Evolutionary conservation across 1,140 invertebrate species (phyloP), one percentile per base, ranked within the genome.

Genomic region (Drosophila albomicans): DNA sequence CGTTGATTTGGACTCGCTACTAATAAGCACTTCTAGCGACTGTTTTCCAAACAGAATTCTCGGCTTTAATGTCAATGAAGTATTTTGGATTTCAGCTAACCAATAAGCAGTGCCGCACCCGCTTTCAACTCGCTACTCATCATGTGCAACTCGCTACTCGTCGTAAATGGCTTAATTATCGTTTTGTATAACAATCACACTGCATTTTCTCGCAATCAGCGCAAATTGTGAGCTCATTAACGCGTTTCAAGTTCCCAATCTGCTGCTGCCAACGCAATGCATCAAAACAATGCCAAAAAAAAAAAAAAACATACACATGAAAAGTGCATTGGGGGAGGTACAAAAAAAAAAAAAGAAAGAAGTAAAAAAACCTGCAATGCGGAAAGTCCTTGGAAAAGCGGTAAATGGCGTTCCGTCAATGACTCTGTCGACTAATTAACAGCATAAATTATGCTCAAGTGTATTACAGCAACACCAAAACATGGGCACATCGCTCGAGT

Each of bases 401-500:
- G 70, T 82, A 76, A 87, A 87, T 82, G 79, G 68, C 75, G 41
- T 38, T 15, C 43, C 51, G 59, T 62, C 57, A 75, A 63, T 54
- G 61, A 41, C 49, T 63, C 54, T 56, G 56, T 54, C 67, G 73
- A 88, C 85, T 88, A 88, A 88, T 88, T 88, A 88, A 88, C 84
- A 88, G 85, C 84, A 81, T 88, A 88, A 84, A 88, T 88, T 88
- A 88, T 88, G 85, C 75, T 89, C 84, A 88, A 88, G 84, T 88
- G 80, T 79, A 88, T 84, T 88, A 84, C 67, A 51, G 69, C 64
- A 74, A 89, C 81, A 81, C 85, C 69, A 64, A 49, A 25, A 43
- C 28, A 65, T 32, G 45, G 62, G 59, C 32, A 8, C 11, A 38
- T 38, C 35, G 20, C 20, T 25, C 3, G 20, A 25, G 20, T 25